A percentile compares a stretch with the other conserved stretches of the same genome.
Conservation (phyloP, 2,888 invertebrate species). For the Epirrhoe alternata region DNA sequence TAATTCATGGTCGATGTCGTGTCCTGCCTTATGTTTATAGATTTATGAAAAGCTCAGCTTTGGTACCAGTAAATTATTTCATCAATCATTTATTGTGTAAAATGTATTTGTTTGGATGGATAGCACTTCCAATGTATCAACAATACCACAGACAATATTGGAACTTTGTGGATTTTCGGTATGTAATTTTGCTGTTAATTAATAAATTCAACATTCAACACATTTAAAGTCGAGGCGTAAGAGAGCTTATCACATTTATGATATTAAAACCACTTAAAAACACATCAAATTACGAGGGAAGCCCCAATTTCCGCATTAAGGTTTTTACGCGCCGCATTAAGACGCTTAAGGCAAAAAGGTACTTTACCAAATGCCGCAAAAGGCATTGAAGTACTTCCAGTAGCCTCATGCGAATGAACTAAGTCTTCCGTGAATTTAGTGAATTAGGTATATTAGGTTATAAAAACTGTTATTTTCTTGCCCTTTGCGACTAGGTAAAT, state of each 20-base stretch:
- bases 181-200: neutral
- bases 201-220: neutral
- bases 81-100: neutral
- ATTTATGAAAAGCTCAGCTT: neutral
- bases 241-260: constrained; percentile 22
- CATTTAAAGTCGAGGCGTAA: neutral
- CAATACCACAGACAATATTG: too few relatives aligned
- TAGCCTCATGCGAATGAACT: constrained; percentile 5
- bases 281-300: constrained; percentile 37
- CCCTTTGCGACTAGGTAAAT: constrained; percentile 5
- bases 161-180: neutral
- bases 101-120: neutral
- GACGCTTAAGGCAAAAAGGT: constrained; percentile 19
- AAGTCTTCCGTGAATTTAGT: constrained; percentile 1
- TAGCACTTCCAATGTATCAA: neutral
- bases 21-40: neutral
- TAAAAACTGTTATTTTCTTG: neutral
- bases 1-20: neutral
- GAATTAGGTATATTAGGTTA: constrained; percentile 2
- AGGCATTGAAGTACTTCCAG: constrained; percentile 8
- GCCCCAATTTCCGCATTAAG: constrained; percentile 23
- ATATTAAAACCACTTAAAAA: constrained; percentile 38
- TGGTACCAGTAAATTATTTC: neutral
- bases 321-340: constrained; percentile 26
- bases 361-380: constrained; percentile 16